phyloP scores from a whole-genome alignment of 2,113 vertebrate species.

The Onychostruthus taczanowskii region DNA sequence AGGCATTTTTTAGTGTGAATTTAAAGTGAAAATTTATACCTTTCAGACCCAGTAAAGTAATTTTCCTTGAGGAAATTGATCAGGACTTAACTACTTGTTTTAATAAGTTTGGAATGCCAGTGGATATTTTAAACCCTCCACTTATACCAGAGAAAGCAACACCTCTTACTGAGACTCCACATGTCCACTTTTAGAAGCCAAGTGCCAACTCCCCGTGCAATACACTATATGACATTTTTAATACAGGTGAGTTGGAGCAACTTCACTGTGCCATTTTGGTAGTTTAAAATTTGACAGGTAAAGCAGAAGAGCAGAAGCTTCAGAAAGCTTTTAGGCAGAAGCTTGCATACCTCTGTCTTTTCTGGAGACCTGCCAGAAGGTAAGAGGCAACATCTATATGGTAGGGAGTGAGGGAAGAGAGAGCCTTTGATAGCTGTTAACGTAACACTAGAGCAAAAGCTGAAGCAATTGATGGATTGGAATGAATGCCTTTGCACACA shows the following conservation, averaged over 20 bases:
- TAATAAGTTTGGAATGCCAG: neutral
- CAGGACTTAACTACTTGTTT: neutral
- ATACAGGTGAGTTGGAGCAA: neutral
- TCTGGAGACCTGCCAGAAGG: neutral
- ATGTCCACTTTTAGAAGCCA: neutral
- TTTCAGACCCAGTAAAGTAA: neutral
- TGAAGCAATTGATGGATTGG: conserved; percentile 36
- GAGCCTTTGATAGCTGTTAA: neutral
- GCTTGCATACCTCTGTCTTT: neutral
- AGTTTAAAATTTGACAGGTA: neutral
- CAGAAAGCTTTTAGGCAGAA: neutral
- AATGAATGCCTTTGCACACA: conserved; percentile 61
- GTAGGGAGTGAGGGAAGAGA: neutral
- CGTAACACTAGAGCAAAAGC: conserved; percentile 8
- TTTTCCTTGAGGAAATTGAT: neutral
- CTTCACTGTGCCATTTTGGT: neutral
- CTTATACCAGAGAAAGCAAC: neutral
- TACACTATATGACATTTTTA: neutral
- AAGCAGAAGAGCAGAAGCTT: neutral
- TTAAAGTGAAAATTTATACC: neutral
- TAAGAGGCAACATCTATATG: neutral
- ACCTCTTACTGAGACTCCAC: neutral
- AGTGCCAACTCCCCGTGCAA: neutral
- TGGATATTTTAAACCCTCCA: neutral
- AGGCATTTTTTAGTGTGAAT: neutral